Evolutionary conservation across 2,888 invertebrate species (phyloP), one percentile per base, ranked within the genome.

Genomic region (Nomada ruficornis): DNA sequence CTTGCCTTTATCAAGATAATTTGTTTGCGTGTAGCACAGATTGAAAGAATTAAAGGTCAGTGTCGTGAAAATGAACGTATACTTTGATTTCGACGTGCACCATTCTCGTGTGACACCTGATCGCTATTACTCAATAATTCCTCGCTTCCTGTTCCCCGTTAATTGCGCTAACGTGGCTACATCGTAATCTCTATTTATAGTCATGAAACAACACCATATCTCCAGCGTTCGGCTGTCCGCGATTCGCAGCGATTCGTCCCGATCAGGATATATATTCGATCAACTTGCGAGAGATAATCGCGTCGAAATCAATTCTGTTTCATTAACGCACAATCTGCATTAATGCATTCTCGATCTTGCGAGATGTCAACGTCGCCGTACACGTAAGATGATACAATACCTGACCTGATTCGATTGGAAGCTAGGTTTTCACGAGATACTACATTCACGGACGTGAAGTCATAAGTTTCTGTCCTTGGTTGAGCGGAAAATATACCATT

Each of bases 151-250:
- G 67, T 70, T 70, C 63, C 64, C 76, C 44, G 78, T 72, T 85
- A 86, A 90, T 84, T 88, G 59, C 77, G 82, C 80, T 88, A 86
- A 85, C 88, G 23, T 62, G 47, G 10, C 47, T 62, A 36, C 72
- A 75, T 82, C 88, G 91, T 91, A 91, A 91, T 89, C 72, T 84
- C 91, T 92, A 92, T 92, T 92, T 91, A 91, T 92, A 92, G 90
- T 83, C 83, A 78, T 89, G 90, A 90, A 90, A 90, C 88, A 88
- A 83, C 80, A 47, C 15, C 74, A 23, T 36, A 18, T 20, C 20
- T 42, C 65, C 3, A 15, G 23, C 42, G 20, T 20, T n/a, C 50
- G 60, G 72, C 72, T 67, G 80, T 74, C 77, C 79, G 23, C 23
- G 18, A 20, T 44, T 59, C 42, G 15, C 50, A 29, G 13, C 60